Conservation (phyloP, 2,113 vertebrate genomes). For the Clarias batrachus region DNA sequence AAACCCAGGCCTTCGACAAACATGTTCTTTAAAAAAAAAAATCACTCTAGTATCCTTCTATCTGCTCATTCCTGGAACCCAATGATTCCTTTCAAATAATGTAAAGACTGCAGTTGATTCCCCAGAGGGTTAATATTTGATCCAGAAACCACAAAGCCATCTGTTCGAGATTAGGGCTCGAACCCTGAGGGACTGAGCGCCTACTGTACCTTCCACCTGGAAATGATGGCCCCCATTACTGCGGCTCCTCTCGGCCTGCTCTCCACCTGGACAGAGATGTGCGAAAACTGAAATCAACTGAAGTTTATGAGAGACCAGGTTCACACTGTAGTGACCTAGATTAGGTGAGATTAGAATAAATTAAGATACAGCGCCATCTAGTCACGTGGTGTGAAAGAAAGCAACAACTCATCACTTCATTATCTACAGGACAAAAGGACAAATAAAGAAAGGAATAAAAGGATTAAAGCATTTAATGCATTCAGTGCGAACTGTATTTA, state of each 20-base stretch:
- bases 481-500: not conserved
- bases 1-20: no score
- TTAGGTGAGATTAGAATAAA: not conserved
- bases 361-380: not conserved
- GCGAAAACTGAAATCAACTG: not conserved
- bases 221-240: conserved; percentile 85
- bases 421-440: not conserved
- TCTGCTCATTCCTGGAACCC: not conserved
- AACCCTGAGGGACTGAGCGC: conserved; percentile 29
- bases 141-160: not conserved
- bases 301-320: not conserved
- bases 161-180: not conserved
- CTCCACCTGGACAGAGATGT: not conserved
- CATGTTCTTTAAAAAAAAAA: not conserved
- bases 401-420: not conserved
- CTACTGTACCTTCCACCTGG: conserved; percentile 83
- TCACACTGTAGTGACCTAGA: not conserved
- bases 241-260: conserved; percentile 41
- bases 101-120: not conserved
- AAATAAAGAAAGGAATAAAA: not conserved
- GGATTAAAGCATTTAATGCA: not conserved
- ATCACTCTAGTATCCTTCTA: not conserved
- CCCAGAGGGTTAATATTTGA: not conserved
- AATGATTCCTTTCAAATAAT: not conserved
- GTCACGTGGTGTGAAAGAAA: not conserved